Percentiles rank a stretch among this genome's conserved stretches.
Evolutionary conservation across 2,113 vertebrate genomes (phyloP).

Genomic region (Psilopsiagon aymara): DNA sequence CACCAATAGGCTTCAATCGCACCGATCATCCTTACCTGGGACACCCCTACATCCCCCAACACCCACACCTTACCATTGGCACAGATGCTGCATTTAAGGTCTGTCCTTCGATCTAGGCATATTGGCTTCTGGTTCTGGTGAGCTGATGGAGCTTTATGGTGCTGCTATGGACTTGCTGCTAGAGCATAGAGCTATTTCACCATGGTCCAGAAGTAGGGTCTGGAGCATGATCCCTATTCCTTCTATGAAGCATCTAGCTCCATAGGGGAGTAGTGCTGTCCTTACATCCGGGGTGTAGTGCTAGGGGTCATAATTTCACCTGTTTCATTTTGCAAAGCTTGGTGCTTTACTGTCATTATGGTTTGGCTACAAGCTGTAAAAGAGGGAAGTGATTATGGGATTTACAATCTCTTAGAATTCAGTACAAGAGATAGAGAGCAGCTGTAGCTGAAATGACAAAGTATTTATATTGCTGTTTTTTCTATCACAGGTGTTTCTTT

Average conservation of each 20-base stretch:
- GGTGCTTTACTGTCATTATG: not conserved
- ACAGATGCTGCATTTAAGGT: not conserved
- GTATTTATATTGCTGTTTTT: conserved; percentile 23
- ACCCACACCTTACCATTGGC: too few species aligned
- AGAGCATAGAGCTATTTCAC: fast-evolving
- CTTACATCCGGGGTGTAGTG: not conserved
- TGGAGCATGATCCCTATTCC: not conserved
- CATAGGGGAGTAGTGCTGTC: fast-evolving
- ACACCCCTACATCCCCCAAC: not conserved
- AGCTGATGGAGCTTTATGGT: fast-evolving
- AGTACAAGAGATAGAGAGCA: conserved; percentile 15
- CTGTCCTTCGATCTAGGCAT: fast-evolving
- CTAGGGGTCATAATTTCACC: not conserved
- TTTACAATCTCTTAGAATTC: conserved; percentile 38
- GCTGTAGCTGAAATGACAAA: conserved; percentile 50
- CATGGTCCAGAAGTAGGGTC: fast-evolving
- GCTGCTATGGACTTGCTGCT: fast-evolving
- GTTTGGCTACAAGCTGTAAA: conserved; percentile 52
- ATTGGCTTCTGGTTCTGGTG: not conserved
- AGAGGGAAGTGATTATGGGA: conserved; percentile 9
- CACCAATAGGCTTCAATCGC: not conserved
- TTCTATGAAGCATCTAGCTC: not conserved
- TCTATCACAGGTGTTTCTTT: conserved; percentile 17
- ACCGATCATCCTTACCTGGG: not conserved
- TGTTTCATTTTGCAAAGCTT: not conserved